Percentiles rank a stretch among this genome's conserved stretches.
Conservation (phyloP, 2,888 invertebrate genomes). For the Dione juno region DNA sequence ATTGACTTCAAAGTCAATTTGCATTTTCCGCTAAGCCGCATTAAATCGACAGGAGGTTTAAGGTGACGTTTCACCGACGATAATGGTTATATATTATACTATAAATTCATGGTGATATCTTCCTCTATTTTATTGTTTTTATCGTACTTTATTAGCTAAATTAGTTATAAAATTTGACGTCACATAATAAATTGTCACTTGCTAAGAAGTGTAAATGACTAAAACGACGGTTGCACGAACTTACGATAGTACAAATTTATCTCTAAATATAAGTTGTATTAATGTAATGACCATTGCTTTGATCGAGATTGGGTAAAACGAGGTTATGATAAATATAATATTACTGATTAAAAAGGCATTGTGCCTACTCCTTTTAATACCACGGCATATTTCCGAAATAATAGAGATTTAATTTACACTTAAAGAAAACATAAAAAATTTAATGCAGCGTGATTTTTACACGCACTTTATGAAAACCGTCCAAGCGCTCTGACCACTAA, state of each 20-base stretch:
- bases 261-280: background rate
- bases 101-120: constrained; percentile 22
- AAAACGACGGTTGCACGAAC: background rate
- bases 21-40: constrained; percentile 42
- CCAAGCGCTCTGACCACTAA: too few species aligned
- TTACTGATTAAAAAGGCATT: too few species aligned
- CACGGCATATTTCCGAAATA: too few species aligned
- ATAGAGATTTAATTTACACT: too few species aligned
- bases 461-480: too few species aligned
- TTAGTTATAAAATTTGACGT: background rate
- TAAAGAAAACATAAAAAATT: too few species aligned
- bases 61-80: constrained; percentile 18
- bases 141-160: background rate
- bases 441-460: too few species aligned
- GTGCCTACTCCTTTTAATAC: too few species aligned
- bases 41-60: constrained; percentile 32
- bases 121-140: constrained; percentile 12
- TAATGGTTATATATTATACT: constrained; percentile 14
- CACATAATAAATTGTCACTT: constrained; percentile 6
- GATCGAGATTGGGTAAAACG: too few species aligned
- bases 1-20: constrained; percentile 43
- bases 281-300: too few species aligned
- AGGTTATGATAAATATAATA: too few species aligned
- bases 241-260: constrained; percentile 1
- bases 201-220: background rate